Conservation (phyloP, 1,140 invertebrate species). For the Cataglyphis hispanica region DNA sequence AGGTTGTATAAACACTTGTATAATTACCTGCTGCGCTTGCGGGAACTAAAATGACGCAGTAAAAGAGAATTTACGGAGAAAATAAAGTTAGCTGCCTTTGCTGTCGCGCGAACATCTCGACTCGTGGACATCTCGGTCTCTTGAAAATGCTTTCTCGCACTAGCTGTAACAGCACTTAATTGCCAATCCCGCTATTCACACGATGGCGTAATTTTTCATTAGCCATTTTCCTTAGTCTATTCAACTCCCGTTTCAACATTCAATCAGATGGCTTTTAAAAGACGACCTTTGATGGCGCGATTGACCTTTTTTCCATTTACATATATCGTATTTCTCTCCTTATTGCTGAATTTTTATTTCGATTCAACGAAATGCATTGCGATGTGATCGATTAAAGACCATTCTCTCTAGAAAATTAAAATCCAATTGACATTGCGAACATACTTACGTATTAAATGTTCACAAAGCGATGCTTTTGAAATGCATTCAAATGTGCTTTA, state of each 20-base stretch:
- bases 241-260: not conserved
- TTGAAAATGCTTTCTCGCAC: not conserved
- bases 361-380: not conserved
- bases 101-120: not conserved
- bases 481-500: not conserved
- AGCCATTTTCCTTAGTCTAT: conserved; percentile 10
- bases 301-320: conserved; percentile 16
- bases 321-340: not conserved
- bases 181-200: conserved; percentile 29
- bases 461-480: not conserved
- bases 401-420: conserved; percentile 42
- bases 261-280: conserved; percentile 2
- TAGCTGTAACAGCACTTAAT: conserved; percentile 17
- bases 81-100: conserved; percentile 41
- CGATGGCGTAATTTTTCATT: conserved; percentile 49
- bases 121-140: not conserved
- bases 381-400: conserved; percentile 8
- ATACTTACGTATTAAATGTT: not conserved
- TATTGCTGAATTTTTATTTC: conserved; percentile 1
- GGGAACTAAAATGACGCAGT: conserved; percentile 24
- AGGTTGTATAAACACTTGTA: not conserved
- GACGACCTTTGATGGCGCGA: not conserved
- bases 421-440: not conserved
- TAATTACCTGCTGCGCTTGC: conserved; percentile 35
- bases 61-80: conserved; percentile 43